phyloP scores from a whole-genome alignment of 2,113 vertebrate genomes.

The Catagonus wagneri region DNA sequence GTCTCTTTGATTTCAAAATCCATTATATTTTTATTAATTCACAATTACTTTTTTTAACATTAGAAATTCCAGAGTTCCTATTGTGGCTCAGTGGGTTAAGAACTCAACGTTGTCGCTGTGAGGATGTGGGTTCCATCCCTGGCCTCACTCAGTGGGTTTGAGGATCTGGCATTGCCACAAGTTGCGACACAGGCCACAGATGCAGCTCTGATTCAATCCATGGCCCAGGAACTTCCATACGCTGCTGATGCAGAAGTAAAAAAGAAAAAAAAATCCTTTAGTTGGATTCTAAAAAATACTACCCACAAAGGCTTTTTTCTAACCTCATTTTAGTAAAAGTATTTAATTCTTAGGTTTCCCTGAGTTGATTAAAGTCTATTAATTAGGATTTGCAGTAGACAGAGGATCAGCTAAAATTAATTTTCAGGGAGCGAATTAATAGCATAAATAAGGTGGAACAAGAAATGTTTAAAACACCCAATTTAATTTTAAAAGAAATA shows the following conservation, averaged over 20 bases:
- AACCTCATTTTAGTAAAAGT: slow-evolving; percentile 6
- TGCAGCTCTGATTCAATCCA: too few relatives aligned
- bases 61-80: background rate
- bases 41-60: background rate
- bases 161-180: too few relatives aligned
- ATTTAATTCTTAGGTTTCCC: background rate
- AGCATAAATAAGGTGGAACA: background rate
- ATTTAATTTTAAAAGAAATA: background rate
- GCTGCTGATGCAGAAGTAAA: too few relatives aligned
- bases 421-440: slow-evolving; percentile 16
- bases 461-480: background rate
- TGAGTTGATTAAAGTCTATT: background rate
- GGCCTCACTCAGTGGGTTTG: too few relatives aligned
- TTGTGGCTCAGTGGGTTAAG: too few relatives aligned
- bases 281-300: background rate
- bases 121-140: too few relatives aligned
- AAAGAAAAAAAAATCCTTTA: background rate
- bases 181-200: too few relatives aligned
- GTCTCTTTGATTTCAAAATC: background rate
- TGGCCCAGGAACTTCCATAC: too few relatives aligned
- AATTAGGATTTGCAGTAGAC: background rate
- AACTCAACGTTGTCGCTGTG: too few relatives aligned
- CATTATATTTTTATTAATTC: background rate
- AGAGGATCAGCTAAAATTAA: background rate
- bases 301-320: background rate